Evolutionary conservation across 2,113 vertebrate genomes (phyloP), one percentile per base, ranked within the genome.

Genomic region (Dipodomys spectabilis): DNA sequence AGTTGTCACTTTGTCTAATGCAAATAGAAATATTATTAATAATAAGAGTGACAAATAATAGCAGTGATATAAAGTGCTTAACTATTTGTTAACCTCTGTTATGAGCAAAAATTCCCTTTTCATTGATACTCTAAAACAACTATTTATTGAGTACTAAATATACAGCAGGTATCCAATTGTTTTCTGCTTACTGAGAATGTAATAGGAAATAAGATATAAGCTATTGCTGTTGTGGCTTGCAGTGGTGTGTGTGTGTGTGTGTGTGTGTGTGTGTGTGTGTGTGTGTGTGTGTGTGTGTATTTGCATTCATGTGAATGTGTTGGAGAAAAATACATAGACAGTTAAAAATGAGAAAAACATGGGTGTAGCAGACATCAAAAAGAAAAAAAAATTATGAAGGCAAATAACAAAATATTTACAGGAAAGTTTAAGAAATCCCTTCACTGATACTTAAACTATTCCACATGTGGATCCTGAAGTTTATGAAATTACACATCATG

Each of bases 41-140:
- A 75, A n/a, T 23, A 64, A 79, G 49, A 62, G 44, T 32, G 9
- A 83, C 13, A 78, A 78, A 86, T 1, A 73, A 11, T 0, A 45
- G 7, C 27, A 53, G 39, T 60, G 39, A 4, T 57, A 65, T 79
- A 71, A 85, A 87, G 30, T 57, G 71, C 8, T 39, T 18, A 35
- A 71, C 18, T 44, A 44, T 79, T 82, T 86, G 62, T 86, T 87
- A 94, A 95, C 13, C 2, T 77, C 12, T 82, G 74, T 74, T 72
- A 60, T 69, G 8, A 71, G 6, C 0, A n/a, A 82, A 79, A 25
- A 6, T 39, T 39, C 2, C 12, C 15, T 80, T 89, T 91, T 89
- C 5, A 57, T 35, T 84, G 30, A 49, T 81, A 28, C 87, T 57
- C 53, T 94, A 82, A 45, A 80, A 60, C 13, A 86, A 86, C 28